Conservation (phyloP, 2,888 invertebrate genomes). For the Camptogramma bilineatum region DNA sequence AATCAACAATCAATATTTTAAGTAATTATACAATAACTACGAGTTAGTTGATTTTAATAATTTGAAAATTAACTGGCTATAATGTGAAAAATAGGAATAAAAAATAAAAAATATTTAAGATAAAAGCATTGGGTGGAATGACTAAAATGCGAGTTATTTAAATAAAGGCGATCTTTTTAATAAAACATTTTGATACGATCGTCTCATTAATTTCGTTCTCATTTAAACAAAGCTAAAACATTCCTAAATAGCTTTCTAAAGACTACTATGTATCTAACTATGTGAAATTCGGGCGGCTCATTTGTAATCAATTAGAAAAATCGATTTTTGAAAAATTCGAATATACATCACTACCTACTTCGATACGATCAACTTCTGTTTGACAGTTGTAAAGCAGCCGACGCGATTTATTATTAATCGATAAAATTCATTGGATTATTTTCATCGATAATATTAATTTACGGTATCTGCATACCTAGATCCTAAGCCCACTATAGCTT, state of each 20-base stretch:
- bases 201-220: not conserved
- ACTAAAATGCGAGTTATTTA: not conserved
- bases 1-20: constrained; percentile 8
- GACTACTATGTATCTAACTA: constrained; percentile 57
- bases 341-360: constrained; percentile 58
- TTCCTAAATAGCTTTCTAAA: constrained; percentile 40
- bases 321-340: constrained; percentile 66
- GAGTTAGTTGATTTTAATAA: not conserved
- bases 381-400: constrained; percentile 68
- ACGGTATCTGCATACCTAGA: not conserved
- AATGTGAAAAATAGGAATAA: not conserved
- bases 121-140: not conserved
- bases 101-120: not conserved
- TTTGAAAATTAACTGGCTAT: not conserved
- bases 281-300: constrained; percentile 59
- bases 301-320: constrained; percentile 68
- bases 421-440: constrained; percentile 66
- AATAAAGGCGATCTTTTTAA: not conserved
- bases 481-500: not conserved
- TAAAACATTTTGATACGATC: constrained; percentile 7
- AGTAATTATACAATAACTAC: not conserved
- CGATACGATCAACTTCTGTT: constrained; percentile 70
- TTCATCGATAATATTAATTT: constrained; percentile 46
- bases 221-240: constrained; percentile 12
- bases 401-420: constrained; percentile 69